Evolutionary conservation across 1,140 invertebrate genomes (phyloP).

Genomic region (Antheraea pernyi): DNA sequence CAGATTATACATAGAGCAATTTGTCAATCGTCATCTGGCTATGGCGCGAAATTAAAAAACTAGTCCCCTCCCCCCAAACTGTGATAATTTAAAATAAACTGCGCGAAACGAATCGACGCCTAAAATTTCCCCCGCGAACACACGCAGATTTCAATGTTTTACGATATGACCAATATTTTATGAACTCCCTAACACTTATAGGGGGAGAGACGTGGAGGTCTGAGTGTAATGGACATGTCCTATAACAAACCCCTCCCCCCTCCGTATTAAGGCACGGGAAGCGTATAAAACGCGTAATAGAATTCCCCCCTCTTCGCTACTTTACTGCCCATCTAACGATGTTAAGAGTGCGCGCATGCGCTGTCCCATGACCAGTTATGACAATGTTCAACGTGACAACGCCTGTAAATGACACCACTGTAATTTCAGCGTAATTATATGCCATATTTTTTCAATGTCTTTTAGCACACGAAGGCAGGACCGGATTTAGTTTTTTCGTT

Average conservation of each 20-base stretch:
- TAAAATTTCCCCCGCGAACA: not conserved
- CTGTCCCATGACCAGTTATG: conserved; percentile 38
- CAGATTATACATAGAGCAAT: not conserved
- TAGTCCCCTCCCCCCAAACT: conserved; percentile 32
- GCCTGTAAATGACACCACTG: conserved; percentile 11
- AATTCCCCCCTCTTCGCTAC: conserved; percentile 54
- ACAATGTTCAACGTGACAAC: conserved; percentile 27
- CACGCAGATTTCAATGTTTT: conserved; percentile 66
- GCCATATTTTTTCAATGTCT: not conserved
- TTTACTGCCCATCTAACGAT: conserved; percentile 69
- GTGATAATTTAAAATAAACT: conserved; percentile 75
- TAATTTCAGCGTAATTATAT: conserved; percentile 7
- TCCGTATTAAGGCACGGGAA: conserved; percentile 60
- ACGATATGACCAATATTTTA: conserved; percentile 40
- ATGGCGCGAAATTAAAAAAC: conserved; percentile 33
- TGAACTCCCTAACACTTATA: conserved; percentile 35
- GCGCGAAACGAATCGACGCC: conserved; percentile 61
- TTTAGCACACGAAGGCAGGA: not conserved
- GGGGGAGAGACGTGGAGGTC: conserved; percentile 34
- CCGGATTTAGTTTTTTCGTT: not conserved
- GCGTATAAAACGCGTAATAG: conserved; percentile 75
- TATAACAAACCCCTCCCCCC: conserved; percentile 40
- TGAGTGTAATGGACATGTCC: conserved; percentile 56
- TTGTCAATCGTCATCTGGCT: conserved; percentile 23
- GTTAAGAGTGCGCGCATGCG: conserved; percentile 68